A percentile compares a stretch with the other conserved stretches of the same genome.
phyloP scores from a whole-genome alignment of 2,888 invertebrate species.

The Heliconius erato region DNA sequence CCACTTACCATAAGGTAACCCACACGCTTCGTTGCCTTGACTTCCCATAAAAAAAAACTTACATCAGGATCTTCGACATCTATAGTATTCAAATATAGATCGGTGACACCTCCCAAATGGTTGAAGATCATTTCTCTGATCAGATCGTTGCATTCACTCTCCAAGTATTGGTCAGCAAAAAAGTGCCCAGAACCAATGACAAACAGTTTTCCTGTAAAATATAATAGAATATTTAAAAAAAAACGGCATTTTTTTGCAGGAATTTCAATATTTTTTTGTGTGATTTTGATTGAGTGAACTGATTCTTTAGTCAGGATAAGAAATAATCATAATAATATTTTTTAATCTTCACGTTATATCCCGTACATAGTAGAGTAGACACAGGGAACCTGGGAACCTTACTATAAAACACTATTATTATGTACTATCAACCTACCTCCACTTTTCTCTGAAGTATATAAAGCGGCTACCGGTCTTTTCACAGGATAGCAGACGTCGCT shows the following conservation, averaged over 20 bases:
- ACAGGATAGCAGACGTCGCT: slow-evolving; percentile 98
- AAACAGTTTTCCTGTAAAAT: slow-evolving; percentile 88
- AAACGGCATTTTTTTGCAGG: too few relatives aligned
- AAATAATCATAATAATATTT: too few relatives aligned
- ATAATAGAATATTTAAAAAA: background rate
- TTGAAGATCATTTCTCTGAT: slow-evolving; percentile 95
- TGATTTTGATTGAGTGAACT: too few relatives aligned
- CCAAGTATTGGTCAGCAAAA: slow-evolving; percentile 96
- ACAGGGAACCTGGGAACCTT: too few relatives aligned
- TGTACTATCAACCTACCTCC: slow-evolving; percentile 66
- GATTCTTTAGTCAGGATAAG: too few relatives aligned
- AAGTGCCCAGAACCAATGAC: slow-evolving; percentile 97
- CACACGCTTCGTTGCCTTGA: too few relatives aligned
- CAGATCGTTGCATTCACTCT: slow-evolving; percentile 96
- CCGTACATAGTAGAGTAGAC: too few relatives aligned
- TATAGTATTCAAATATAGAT: slow-evolving; percentile 90
- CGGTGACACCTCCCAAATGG: slow-evolving; percentile 89
- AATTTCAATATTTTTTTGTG: too few relatives aligned
- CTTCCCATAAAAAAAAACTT: slow-evolving; percentile 50
- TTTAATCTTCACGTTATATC: too few relatives aligned
- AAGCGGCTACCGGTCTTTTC: slow-evolving; percentile 95
- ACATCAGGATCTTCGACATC: slow-evolving; percentile 98
- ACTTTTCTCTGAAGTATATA: slow-evolving; percentile 87
- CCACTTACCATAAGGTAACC: too few relatives aligned
- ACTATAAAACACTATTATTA: background rate